phyloP scores from a whole-genome alignment of 2,797 vertebrate genomes.

The Phrynocephalus forsythii region DNA sequence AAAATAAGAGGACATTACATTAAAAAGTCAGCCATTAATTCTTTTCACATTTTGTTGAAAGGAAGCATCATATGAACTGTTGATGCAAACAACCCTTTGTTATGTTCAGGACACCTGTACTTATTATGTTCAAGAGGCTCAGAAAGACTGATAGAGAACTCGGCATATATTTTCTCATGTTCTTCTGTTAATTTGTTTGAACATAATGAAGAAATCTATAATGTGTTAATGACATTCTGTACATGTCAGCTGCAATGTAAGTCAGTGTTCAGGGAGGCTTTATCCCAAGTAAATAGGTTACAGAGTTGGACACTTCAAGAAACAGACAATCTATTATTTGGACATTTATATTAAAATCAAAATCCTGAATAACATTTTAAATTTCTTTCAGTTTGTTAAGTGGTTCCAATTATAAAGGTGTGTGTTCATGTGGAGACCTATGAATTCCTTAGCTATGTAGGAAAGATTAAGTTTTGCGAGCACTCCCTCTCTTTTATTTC shows the following conservation, averaged over 20 bases:
- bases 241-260: background rate
- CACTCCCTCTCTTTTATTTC: constrained; percentile 16
- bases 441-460: constrained; percentile 29
- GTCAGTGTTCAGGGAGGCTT: background rate
- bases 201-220: background rate
- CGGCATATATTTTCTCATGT: background rate
- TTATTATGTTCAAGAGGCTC: background rate
- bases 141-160: background rate
- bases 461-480: background rate
- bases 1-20: background rate
- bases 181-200: background rate
- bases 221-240: background rate
- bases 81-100: background rate
- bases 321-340: background rate
- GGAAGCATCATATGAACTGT: background rate
- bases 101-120: background rate
- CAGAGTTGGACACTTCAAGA: background rate
- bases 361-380: background rate
- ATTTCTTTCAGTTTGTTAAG: constrained; percentile 15
- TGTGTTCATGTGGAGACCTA: background rate
- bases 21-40: background rate
- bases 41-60: background rate
- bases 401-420: constrained; percentile 6
- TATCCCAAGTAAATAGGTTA: background rate
- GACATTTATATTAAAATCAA: background rate